Percentiles rank a stretch among this genome's conserved stretches.
These are phyloP conservation scores for Pomacea canaliculata DNA, from an alignment of 2,888 invertebrate species.

Conservation along the genomic window DNA sequence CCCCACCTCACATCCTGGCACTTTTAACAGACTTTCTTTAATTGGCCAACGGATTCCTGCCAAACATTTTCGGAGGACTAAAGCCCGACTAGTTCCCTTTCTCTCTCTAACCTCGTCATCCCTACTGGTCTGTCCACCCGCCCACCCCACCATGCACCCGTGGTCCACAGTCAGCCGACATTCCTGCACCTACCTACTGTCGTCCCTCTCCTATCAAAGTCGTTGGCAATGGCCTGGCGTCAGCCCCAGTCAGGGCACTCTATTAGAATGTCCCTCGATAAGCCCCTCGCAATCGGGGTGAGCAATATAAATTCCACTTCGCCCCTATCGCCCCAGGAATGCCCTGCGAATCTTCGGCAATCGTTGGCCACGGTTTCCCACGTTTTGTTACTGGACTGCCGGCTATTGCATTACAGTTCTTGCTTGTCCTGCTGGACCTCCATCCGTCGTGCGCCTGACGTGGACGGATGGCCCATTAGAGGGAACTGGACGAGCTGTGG, in stretches of 20 bases:
- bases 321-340: not conserved
- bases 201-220: constrained; percentile 1
- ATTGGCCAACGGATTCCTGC: too few relatives aligned
- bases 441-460: too few relatives aligned
- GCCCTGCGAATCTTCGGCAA: not conserved
- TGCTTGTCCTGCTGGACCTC: too few relatives aligned
- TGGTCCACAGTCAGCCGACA: not conserved
- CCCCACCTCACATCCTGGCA: too few relatives aligned
- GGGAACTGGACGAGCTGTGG: too few relatives aligned
- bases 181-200: not conserved
- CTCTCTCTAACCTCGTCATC: not conserved
- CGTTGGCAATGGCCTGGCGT: not conserved
- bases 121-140: not conserved
- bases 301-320: not conserved
- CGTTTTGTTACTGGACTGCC: constrained; percentile 2
- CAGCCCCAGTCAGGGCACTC: not conserved
- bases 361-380: not conserved
- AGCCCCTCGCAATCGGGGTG: not conserved
- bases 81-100: not conserved
- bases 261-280: constrained; percentile 1
- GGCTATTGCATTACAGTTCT: too few relatives aligned
- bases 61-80: too few relatives aligned
- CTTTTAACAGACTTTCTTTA: too few relatives aligned
- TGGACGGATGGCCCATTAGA: too few relatives aligned
- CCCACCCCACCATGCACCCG: not conserved